These are phyloP conservation scores for Typhlichthys subterraneus DNA, from an alignment of 2,797 vertebrate species.

Conservation along the genomic window DNA sequence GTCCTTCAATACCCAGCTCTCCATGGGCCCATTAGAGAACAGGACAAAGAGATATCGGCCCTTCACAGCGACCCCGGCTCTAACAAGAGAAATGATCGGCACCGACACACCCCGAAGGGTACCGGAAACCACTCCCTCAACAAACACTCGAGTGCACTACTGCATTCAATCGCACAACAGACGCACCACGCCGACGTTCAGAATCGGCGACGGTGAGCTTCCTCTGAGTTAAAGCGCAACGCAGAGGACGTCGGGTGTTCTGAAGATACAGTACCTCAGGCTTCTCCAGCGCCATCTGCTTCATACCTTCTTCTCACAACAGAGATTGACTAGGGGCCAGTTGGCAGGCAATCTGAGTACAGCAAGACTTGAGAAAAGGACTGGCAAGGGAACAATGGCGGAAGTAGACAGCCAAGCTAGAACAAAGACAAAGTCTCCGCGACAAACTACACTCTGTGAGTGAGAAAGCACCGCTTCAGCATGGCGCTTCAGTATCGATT, in stretches of 20 bases:
- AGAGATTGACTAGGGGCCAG: constrained; percentile 65
- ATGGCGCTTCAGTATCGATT: constrained; percentile 32
- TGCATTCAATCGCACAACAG: neutral
- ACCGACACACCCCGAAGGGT: neutral
- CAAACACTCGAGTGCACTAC: neutral
- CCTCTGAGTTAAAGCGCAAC: constrained; percentile 44
- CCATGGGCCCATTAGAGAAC: constrained; percentile 46
- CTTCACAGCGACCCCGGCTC: constrained; percentile 19
- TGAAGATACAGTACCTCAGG: constrained; percentile 61
- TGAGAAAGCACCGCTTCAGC: no score
- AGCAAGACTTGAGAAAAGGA: constrained; percentile 61
- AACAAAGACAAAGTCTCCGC: constrained; percentile 30
- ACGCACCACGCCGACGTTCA: constrained; percentile 38
- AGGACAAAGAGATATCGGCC: constrained; percentile 29
- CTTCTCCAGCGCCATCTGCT: constrained; percentile 70
- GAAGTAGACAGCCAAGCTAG: constrained; percentile 59
- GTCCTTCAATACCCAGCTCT: constrained; percentile 39
- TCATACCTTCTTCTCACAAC: constrained; percentile 66
- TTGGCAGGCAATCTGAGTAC: constrained; percentile 71
- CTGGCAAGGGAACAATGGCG: constrained; percentile 57
- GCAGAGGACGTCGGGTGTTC: constrained; percentile 59
- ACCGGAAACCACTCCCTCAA: neutral
- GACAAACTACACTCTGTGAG: no score
- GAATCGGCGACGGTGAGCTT: constrained; percentile 56
- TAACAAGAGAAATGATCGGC: constrained; percentile 22